phyloP scores from a whole-genome alignment of 2,113 vertebrate genomes.

The Okapia johnstoni region DNA sequence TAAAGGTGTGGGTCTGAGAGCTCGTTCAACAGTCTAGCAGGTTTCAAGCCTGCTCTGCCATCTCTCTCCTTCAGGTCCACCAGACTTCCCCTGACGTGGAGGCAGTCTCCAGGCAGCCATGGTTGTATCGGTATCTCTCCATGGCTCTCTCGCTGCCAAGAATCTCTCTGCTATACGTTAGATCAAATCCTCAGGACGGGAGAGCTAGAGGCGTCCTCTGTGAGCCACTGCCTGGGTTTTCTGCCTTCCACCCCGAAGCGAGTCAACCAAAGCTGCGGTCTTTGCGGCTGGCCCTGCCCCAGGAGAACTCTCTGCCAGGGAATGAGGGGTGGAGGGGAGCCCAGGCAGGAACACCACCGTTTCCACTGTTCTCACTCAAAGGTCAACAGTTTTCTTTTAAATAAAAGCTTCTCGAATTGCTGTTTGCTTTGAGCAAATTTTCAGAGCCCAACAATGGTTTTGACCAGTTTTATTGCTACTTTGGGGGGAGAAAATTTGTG shows the following conservation, averaged over 20 bases:
- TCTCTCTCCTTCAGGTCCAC: neutral
- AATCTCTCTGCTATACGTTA: too few species aligned
- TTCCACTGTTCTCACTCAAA: neutral
- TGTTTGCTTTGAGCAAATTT: neutral
- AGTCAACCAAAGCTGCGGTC: neutral
- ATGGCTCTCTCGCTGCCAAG: neutral
- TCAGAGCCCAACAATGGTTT: neutral
- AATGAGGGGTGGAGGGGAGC: neutral
- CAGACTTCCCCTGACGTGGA: neutral
- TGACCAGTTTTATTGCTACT: neutral
- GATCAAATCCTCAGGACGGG: neutral
- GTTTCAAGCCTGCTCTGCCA: neutral
- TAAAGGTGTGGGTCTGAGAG: neutral
- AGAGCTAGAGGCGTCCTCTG: neutral
- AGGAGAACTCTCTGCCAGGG: neutral
- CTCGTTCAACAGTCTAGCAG: neutral
- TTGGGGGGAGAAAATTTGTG: neutral
- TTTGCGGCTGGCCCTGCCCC: neutral
- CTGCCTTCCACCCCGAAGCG: neutral
- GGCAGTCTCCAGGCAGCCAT: neutral
- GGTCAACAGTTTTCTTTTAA: neutral
- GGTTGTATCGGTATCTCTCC: accelerated
- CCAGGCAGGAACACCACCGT: neutral
- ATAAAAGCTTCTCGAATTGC: neutral
- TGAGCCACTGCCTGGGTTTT: neutral